phyloP scores from a whole-genome alignment of 37 sponge, comb jelly and placozoan species.

The Ephydatia muelleri region DNA sequence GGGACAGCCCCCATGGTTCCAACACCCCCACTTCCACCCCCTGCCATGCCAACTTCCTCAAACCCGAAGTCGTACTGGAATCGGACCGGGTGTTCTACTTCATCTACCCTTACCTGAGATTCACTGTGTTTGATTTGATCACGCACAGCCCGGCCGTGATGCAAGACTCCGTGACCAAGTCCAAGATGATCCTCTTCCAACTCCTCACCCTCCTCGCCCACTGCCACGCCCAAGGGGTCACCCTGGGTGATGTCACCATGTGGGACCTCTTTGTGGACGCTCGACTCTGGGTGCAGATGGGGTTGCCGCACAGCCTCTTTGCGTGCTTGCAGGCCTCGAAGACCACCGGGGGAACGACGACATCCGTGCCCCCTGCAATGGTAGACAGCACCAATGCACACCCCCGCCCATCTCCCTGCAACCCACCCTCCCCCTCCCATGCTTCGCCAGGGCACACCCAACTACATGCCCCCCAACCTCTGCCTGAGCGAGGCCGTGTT shows the following conservation, averaged over 20 bases:
- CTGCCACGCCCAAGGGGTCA: constrained; percentile 76
- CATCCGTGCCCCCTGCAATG: neutral
- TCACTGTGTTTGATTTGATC: constrained; percentile 77
- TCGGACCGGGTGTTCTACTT: constrained; percentile 72
- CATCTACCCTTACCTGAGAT: constrained; percentile 66
- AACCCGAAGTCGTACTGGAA: constrained; percentile 73
- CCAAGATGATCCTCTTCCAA: constrained; percentile 90
- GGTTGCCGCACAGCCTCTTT: constrained; percentile 11
- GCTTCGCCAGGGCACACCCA: neutral
- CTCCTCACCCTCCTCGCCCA: constrained; percentile 69
- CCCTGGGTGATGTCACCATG: constrained; percentile 68
- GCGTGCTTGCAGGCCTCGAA: constrained; percentile 2
- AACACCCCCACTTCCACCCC: neutral
- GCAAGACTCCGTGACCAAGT: constrained; percentile 48
- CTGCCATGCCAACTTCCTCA: constrained; percentile 63
- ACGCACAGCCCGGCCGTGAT: constrained; percentile 82
- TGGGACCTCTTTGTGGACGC: constrained; percentile 65
- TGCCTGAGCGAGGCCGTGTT: constrained; percentile 46
- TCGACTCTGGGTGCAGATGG: constrained; percentile 79
- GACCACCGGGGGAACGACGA: neutral
- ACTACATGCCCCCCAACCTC: constrained; percentile 30
- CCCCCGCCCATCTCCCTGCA: neutral
- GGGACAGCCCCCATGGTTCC: neutral
- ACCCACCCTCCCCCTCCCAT: neutral
- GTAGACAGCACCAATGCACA: neutral